Evolutionary conservation across 2,888 invertebrate genomes (phyloP), one percentile per base, ranked within the genome.

Genomic region (Galerucella pusilla): DNA sequence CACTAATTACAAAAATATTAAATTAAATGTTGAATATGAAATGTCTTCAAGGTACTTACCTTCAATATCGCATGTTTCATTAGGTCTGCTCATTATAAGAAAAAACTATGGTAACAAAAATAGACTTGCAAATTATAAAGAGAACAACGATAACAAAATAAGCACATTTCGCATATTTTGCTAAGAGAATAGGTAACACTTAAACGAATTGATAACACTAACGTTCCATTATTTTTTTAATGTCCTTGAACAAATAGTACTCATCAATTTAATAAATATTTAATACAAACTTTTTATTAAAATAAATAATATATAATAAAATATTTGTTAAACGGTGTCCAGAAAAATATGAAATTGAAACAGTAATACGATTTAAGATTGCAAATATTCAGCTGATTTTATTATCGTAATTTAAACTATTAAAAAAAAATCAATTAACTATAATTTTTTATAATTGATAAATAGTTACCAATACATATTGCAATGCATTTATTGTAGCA

Each of bases 41-140:
- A 16, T 20, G 20, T 20, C 20, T 20, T 20, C 42, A 63, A 28
- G 28, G 0, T 0, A 28, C 42, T n/a, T 2, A 10, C 20, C 16
- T 65, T 65, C 65, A 65, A 20, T 42, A 45, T n/a, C 20, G 46
- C 25, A 65, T n/a, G 14, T 63, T 42, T 45, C n/a, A 42, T 45
- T 64, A n/a, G 46, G 16, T 65, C 16, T 65, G 64, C 64, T 45
- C 45, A 65, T 65, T 65, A 11, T 46, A 42, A 65, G 46, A 42
- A 65, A 65, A 65, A 42, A 20, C 6, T 52, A n/a, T 52, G 1
- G 10, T 16, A 20, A 61, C 25, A 14, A 49, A n/a, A 42, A 14
- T 16, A 64, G n/a, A 45, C 11, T 45, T 20, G 20, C 20, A n/a
- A 64, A 64, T 64, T 64, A 42, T 28, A 28, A 25, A 46, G 42